Conservation (phyloP, 2,888 invertebrate genomes). For the Drosophila sordidula region DNA sequence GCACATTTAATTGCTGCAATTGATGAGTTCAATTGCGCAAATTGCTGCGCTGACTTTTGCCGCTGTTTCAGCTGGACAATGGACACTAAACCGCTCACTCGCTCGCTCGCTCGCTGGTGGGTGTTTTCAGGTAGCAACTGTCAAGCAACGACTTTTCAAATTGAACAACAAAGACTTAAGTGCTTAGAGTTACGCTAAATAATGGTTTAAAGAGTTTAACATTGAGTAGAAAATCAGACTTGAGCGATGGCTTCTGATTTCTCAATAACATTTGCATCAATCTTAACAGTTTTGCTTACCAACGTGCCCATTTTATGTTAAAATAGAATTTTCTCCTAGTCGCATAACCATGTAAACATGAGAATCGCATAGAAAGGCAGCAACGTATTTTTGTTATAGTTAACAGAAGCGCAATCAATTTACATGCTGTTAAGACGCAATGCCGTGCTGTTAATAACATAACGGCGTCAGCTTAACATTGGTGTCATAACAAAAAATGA, state of each 20-base stretch:
- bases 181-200: conserved; percentile 10
- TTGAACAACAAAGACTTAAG: conserved; percentile 13
- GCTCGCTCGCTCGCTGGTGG: conserved; percentile 32
- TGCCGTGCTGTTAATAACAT: no score
- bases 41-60: conserved; percentile 69
- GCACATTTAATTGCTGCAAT: conserved; percentile 80
- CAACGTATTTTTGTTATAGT: no score
- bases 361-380: no score
- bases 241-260: background rate
- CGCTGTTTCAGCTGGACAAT: conserved; percentile 29
- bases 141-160: conserved; percentile 17
- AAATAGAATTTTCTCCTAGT: no score
- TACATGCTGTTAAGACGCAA: no score
- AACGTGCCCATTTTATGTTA: background rate
- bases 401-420: no score
- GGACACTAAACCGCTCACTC: conserved; percentile 18
- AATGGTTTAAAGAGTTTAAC: background rate
- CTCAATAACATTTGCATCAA: conserved; percentile 2
- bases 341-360: no score
- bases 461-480: no score
- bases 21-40: conserved; percentile 81
- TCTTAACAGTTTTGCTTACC: background rate
- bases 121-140: conserved; percentile 54
- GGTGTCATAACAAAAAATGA: no score
- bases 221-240: background rate